Base-by-base conservation (phyloP, 2,888 invertebrate species). In the Agapostemon virescens region DNA sequence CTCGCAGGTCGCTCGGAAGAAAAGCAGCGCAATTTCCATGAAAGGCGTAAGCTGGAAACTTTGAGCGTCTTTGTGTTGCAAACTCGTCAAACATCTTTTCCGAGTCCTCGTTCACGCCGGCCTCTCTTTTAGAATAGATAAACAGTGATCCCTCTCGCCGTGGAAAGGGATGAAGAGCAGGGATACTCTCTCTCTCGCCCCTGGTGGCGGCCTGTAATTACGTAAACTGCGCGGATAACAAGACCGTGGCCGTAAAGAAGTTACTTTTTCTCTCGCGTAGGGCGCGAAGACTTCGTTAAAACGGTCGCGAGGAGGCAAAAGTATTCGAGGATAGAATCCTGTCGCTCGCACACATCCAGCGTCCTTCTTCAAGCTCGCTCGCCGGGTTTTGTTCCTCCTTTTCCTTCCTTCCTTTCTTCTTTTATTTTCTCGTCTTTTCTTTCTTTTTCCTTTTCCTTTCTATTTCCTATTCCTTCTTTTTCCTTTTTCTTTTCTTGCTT, bases 171-270 rank as follows among this genome's bases (percentile, higher is more conserved):
- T 69, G 61, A 66, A 75, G 75, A 58, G 64, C 58, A 30, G 49
- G 58, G 38, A n/a, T 49, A 38, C 42, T 13, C 61, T n/a, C 61
- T n/a, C 70, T 55, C 58, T 30, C 30, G n/a, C 67, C 58, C 15
- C 55, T 2, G 40, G 20, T 13, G 52, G 33, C 72, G 15, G 45
- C 33, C 26, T 40, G 74, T 82, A 83, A 83, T 83, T 83, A 82
- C 75, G 82, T 78, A 78, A 83, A 82, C 82, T 70, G 69, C 82
- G 52, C 61, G 73, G 78, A 78, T 82, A 83, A 78, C 74, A 83
- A 78, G 83, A 64, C 78, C 55, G 55, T 55, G 66, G 5, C n/a
- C 58, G 71, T 72, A 67, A 70, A 78, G 72, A 61, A 75, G 72
- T 69, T 75, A 81, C 77, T 69, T 73, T 63, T 69, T 73, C 73